phyloP scores from a whole-genome alignment of 2,888 invertebrate species.

The Noctua comes region DNA sequence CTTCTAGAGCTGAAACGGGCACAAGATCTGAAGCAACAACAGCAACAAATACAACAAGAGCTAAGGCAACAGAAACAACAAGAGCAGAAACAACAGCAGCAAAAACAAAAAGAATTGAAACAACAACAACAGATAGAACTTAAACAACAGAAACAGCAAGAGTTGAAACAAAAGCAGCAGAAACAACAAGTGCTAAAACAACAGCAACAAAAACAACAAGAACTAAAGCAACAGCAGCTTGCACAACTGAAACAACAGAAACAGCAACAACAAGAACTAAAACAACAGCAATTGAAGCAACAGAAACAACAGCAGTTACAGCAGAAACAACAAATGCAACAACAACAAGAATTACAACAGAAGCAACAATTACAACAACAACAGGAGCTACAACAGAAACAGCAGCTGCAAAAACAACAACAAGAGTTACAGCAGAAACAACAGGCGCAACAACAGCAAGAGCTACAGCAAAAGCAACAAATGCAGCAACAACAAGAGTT shows the following conservation, averaged over 20 bases:
- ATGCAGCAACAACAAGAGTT: slow-evolving; percentile 35
- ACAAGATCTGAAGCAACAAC: slow-evolving; percentile 38
- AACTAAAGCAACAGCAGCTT: slow-evolving; percentile 30
- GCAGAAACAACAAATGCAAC: slow-evolving; percentile 30
- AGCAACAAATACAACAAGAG: slow-evolving; percentile 40
- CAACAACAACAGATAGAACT: slow-evolving; percentile 42
- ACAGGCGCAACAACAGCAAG: slow-evolving; percentile 28
- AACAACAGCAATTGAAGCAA: slow-evolving; percentile 39
- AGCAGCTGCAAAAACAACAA: slow-evolving; percentile 35
- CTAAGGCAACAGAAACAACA: slow-evolving; percentile 31
- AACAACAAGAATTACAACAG: slow-evolving; percentile 56
- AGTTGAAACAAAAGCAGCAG: slow-evolving; percentile 39
- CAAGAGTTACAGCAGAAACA: slow-evolving; percentile 35
- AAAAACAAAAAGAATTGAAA: slow-evolving; percentile 32
- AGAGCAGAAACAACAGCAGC: slow-evolving; percentile 37
- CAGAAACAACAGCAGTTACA: slow-evolving; percentile 36
- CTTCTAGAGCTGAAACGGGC: slow-evolving; percentile 52
- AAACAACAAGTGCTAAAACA: slow-evolving; percentile 39
- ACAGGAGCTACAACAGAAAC: slow-evolving; percentile 29
- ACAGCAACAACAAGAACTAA: slow-evolving; percentile 38
- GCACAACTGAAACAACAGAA: slow-evolving; percentile 32
- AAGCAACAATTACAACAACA: slow-evolving; percentile 20
- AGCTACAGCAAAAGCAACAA: slow-evolving; percentile 36
- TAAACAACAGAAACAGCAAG: slow-evolving; percentile 39
- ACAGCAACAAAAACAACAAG: slow-evolving; percentile 30